phyloP scores from a whole-genome alignment of 2,888 invertebrate species.

The Drymonia ruficornis region DNA sequence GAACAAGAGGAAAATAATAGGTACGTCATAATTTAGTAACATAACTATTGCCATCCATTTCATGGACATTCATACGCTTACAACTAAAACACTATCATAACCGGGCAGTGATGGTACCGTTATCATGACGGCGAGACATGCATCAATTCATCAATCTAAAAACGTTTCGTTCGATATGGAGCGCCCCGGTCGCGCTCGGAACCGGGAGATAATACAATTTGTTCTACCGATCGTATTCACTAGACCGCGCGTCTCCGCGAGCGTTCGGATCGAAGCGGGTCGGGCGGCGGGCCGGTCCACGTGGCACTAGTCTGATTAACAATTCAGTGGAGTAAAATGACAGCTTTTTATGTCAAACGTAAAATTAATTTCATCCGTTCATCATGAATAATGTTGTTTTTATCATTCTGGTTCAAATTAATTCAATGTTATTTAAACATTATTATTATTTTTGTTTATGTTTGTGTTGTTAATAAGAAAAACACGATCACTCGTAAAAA shows the following conservation, averaged over 20 bases:
- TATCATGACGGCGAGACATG: slow-evolving; percentile 41
- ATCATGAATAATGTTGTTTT: too few relatives aligned
- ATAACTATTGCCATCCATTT: slow-evolving; percentile 67
- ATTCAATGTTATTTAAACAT: too few relatives aligned
- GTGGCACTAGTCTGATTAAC: too few relatives aligned
- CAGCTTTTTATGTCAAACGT: too few relatives aligned
- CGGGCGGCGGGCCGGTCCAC: too few relatives aligned
- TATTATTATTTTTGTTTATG: too few relatives aligned
- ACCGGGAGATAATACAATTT: slow-evolving; percentile 21
- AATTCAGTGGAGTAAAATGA: too few relatives aligned
- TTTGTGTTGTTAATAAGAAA: too few relatives aligned
- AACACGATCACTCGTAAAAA: too few relatives aligned
- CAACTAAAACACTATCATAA: slow-evolving; percentile 45
- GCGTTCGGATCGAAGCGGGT: too few relatives aligned
- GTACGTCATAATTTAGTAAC: slow-evolving; percentile 59
- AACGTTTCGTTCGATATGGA: slow-evolving; percentile 53
- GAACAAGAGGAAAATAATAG: slow-evolving; percentile 37
- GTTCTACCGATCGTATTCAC: slow-evolving; percentile 23
- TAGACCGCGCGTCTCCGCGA: slow-evolving; percentile 8
- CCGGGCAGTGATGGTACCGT: slow-evolving; percentile 49
- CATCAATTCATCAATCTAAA: slow-evolving; percentile 41
- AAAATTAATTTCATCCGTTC: too few relatives aligned
- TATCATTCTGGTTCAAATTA: too few relatives aligned
- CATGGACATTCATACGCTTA: slow-evolving; percentile 60
- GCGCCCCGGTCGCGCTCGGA: slow-evolving; percentile 27